Percentiles rank a stretch among this genome's conserved stretches.
Conservation (phyloP, 2,888 invertebrate genomes). For the Heterodera filipjevi region DNA sequence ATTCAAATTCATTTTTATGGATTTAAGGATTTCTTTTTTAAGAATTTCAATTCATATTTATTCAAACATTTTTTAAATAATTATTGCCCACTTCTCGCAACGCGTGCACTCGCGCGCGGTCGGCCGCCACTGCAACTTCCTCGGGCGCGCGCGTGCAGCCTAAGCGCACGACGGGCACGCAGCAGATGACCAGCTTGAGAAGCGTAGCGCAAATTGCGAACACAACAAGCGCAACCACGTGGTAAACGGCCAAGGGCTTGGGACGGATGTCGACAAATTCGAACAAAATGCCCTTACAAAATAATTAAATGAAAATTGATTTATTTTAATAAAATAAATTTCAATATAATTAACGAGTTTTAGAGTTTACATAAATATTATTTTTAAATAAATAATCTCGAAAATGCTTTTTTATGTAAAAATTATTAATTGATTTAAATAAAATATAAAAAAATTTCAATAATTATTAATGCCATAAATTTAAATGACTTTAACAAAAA, state of each 20-base stretch:
- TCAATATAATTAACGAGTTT: no score
- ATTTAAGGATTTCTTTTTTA: no score
- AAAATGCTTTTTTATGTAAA: neutral
- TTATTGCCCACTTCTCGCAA: neutral
- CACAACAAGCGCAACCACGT: neutral
- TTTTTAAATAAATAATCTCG: no score
- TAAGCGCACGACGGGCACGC: neutral
- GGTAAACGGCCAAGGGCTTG: conserved; percentile 6
- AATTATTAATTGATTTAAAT: neutral
- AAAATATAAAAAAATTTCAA: neutral
- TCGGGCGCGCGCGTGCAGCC: neutral
- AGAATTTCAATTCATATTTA: no score
- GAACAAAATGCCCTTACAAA: neutral
- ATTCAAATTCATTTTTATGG: no score
- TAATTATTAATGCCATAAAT: neutral
- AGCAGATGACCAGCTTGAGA: neutral
- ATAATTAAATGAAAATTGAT: neutral
- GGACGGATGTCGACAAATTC: neutral
- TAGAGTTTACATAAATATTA: no score
- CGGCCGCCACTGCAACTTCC: neutral
- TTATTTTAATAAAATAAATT: no score
- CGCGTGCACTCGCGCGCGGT: conserved; percentile 1
- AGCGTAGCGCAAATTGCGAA: neutral
- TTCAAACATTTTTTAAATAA: no score
- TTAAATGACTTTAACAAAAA: neutral